Evolutionary conservation across 2,888 invertebrate species (phyloP).

Genomic region (Drosophila setosimentum): DNA sequence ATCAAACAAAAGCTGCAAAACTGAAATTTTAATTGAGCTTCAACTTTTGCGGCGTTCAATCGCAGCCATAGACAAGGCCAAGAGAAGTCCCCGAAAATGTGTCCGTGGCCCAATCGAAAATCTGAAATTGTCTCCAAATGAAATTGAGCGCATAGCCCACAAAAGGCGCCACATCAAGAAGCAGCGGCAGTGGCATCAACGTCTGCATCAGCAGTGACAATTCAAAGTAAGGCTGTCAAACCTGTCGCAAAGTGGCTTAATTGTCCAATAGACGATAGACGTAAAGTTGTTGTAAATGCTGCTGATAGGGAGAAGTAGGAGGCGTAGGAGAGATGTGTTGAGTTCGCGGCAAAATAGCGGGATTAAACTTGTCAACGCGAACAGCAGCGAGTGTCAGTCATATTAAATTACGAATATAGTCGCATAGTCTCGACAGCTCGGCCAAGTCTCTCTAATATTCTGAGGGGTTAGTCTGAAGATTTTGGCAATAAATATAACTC

Average conservation of each 20-base stretch:
- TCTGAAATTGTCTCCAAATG: slow-evolving; percentile 57
- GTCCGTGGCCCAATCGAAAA: slow-evolving; percentile 47
- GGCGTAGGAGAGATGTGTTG: background rate
- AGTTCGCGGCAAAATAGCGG: slow-evolving; percentile 13
- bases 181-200: slow-evolving; percentile 30
- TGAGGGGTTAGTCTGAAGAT: background rate
- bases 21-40: slow-evolving; percentile 75
- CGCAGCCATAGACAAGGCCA: slow-evolving; percentile 32
- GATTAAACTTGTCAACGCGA: slow-evolving; percentile 67
- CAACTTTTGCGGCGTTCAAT: slow-evolving; percentile 47
- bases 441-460: background rate
- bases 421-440: background rate
- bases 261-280: slow-evolving; percentile 79
- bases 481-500: slow-evolving; percentile 48
- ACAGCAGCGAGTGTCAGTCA: slow-evolving; percentile 63
- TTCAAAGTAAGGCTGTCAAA: slow-evolving; percentile 77
- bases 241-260: slow-evolving; percentile 79
- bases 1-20: slow-evolving; percentile 36
- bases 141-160: slow-evolving; percentile 51
- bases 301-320: background rate
- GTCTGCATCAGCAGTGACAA: slow-evolving; percentile 58
- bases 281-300: slow-evolving; percentile 13
- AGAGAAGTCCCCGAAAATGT: slow-evolving; percentile 26
- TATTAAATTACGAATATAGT: slow-evolving; percentile 62
- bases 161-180: slow-evolving; percentile 18